Conservation (phyloP, 2,797 vertebrate species). For the Nasua narica region DNA sequence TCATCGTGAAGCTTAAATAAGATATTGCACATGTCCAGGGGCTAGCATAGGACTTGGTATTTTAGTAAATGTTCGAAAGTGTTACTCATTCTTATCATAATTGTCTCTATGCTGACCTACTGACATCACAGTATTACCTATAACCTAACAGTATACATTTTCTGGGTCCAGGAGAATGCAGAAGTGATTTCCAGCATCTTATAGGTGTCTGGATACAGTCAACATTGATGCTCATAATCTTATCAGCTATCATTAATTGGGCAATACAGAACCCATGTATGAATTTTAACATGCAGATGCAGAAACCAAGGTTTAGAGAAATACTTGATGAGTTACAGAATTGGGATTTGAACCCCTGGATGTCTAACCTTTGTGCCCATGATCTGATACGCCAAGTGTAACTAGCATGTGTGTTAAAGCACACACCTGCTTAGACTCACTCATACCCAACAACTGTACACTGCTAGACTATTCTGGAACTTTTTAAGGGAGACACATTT, state of each 20-base stretch:
- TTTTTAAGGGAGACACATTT: not conserved
- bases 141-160: not conserved
- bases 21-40: not conserved
- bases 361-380: not conserved
- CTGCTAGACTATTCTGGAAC: not conserved
- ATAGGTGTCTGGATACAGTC: not conserved
- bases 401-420: not conserved
- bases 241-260: not conserved
- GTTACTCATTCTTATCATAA: not conserved
- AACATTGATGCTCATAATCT: not conserved
- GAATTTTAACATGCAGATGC: not conserved
- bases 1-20: constrained; percentile 66
- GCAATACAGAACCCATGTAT: not conserved
- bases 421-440: not conserved
- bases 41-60: not conserved
- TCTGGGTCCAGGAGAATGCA: not conserved
- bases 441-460: not conserved
- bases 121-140: not conserved
- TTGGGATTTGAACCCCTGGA: not conserved
- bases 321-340: not conserved
- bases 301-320: not conserved
- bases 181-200: not conserved
- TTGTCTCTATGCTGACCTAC: not conserved
- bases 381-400: not conserved
- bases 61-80: not conserved